Base-by-base conservation (phyloP, 2,888 invertebrate species). In the Villa cingulata region DNA sequence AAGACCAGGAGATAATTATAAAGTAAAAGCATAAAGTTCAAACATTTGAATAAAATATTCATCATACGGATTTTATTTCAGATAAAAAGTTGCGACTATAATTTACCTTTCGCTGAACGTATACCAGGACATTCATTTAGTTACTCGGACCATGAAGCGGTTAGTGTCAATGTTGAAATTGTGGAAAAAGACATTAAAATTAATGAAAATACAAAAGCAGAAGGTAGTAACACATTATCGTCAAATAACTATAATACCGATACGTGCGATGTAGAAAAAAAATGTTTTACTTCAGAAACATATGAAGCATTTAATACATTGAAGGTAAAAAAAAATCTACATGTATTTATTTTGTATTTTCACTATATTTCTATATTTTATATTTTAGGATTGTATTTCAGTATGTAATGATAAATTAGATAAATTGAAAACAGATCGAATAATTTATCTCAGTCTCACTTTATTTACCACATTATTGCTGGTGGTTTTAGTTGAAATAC, bases 61-160 rank as follows among this genome's bases (percentile, higher is more conserved):
- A n/a, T n/a, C n/a, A n/a, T n/a, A n/a, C n/a, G n/a, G n/a, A n/a
- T n/a, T n/a, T n/a, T n/a, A 4, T 56, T 60, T 20, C 44, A 73
- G 60, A 60, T 74, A 12, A 64, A 70, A 23, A 67, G 77, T 40
- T 57, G 68, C 5, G 74, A 75, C 53, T 85, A 82, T 60, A 70
- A 72, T 12, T 76, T 83, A 53, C 87, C 90, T 1, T 73, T 89
- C 53, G 80, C 84, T 54, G 73, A 79, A 45, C 73, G 81, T 57
- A 80, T 91, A 36, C 85, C 88, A 0, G 77, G 75, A 19, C 70
- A 76, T 53, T 62, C 72, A 45, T 86, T 81, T 58, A 89, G 89
- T 57, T 91, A 81, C 67, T 91, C 92, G 0, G 92, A 94, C 65
- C 92, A 92, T 64, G 91, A 92, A 68, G 91, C 88, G 15, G 81